Evolutionary conservation across 2,113 vertebrate genomes (phyloP), one percentile per base, ranked within the genome.

Genomic region (Paratilapia polleni): DNA sequence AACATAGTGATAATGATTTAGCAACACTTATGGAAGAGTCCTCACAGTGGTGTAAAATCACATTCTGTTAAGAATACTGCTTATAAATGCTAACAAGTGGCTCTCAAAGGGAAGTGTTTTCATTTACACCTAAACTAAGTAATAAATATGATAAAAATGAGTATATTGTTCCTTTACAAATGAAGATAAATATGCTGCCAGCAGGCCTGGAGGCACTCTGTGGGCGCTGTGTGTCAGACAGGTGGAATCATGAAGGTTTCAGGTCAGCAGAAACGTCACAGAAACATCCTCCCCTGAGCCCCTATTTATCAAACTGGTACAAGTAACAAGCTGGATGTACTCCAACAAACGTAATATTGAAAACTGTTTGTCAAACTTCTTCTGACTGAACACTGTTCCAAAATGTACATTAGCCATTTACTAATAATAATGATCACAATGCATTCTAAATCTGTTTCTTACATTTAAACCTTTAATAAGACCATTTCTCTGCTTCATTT

Each of bases 61-160:
- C 26, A 73, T 34, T 34, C 26, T 49, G 22, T 62, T 75, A 20
- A 22, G 10, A 28, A 26, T n/a, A 54, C 49, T 77, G 70, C 15
- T 81, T 75, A 4, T 66, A 77, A 66, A 66, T 49, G 60, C 61
- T 59, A 77, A 68, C 54, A 1, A 28, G 9, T 12, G 60, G 57
- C 64, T 84, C 5, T 34, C 36, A 26, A 26, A 38, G 60, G 15
- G 43, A 83, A 9, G 38, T 47, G 11, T 47, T 38, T 36, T 8
- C 13, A 94, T 94, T 89, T 93, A 95, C 93, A 93, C 63, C 86
- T 83, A 85, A 81, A 87, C 87, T 61, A 92, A 90, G 88, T 86
- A 95, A 96, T 96, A 96, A 96, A 96, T 96, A 96, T 28, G 75
- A 84, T 82, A 82, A 84, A n/a, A 86, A 93, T 66, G 81, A 89